Evolutionary conservation across 2,888 invertebrate species (phyloP).

Genomic region (Eupithecia vulgata): DNA sequence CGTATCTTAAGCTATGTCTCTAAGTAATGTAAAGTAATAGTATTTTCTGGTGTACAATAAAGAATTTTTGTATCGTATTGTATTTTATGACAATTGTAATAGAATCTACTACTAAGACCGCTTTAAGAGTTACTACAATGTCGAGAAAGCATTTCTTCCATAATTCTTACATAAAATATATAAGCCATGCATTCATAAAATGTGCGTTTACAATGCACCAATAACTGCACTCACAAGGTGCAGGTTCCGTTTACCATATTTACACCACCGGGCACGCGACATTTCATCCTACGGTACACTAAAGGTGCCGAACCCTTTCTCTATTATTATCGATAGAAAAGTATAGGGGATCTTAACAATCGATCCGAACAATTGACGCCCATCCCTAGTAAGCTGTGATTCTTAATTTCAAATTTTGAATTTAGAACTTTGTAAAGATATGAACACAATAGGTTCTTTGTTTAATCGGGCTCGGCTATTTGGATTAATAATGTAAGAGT

Average conservation of each 20-base stretch:
- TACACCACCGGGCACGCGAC: constrained; percentile 70
- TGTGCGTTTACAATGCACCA: constrained; percentile 19
- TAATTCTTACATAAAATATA: not conserved
- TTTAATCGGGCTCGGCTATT: constrained; percentile 24
- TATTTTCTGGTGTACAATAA: no score
- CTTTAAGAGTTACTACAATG: not conserved
- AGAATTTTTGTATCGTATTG: no score
- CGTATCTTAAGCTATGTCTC: no score
- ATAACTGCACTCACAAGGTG: constrained; percentile 51
- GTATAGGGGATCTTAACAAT: constrained; percentile 61
- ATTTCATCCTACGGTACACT: constrained; percentile 50
- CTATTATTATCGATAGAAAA: constrained; percentile 47
- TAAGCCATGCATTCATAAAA: constrained; percentile 10
- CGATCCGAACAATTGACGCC: constrained; percentile 53
- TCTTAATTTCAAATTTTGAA: constrained; percentile 46
- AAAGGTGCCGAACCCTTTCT: constrained; percentile 78
- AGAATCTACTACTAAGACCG: not conserved
- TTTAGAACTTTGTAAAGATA: constrained; percentile 38
- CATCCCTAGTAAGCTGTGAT: constrained; percentile 44
- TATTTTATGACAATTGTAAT: no score
- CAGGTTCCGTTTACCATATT: constrained; percentile 46
- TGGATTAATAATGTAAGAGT: constrained; percentile 16
- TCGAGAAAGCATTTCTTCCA: not conserved
- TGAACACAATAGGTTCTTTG: constrained; percentile 25
- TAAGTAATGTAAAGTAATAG: no score